These are phyloP conservation scores for Leucosticte australis DNA, from an alignment of 2,113 vertebrate species.

Conservation along the genomic window DNA sequence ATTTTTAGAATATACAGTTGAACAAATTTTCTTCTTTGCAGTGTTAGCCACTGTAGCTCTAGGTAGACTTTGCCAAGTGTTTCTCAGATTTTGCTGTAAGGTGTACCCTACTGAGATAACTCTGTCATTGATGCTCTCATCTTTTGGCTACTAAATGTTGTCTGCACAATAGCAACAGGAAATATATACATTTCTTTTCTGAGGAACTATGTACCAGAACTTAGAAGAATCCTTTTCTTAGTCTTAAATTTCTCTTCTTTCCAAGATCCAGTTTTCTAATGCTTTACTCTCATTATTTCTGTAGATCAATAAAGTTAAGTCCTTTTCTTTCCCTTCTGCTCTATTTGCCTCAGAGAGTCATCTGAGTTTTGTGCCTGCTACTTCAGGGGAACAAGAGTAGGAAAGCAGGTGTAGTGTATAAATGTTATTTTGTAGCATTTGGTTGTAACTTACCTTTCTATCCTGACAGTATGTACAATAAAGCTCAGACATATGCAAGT, in stretches of 20 bases:
- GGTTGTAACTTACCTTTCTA: not conserved
- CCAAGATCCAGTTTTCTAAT: not conserved
- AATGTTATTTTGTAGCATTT: not conserved
- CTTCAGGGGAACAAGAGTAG: not conserved
- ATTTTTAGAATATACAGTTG: not conserved
- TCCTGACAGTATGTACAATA: not conserved
- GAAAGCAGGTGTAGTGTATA: not conserved
- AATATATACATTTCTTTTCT: not conserved
- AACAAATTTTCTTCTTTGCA: not conserved
- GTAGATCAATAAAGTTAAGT: not conserved
- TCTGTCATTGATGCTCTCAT: not conserved
- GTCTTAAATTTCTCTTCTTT: not conserved
- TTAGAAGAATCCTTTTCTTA: not conserved
- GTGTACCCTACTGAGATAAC: not conserved
- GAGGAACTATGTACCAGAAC: not conserved
- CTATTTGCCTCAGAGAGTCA: not conserved
- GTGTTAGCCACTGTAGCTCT: not conserved
- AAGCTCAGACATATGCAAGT: not conserved
- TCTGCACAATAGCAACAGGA: not conserved
- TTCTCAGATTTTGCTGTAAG: not conserved
- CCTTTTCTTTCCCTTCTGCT: not conserved
- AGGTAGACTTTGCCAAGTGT: not conserved
- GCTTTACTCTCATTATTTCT: not conserved
- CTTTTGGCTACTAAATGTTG: not conserved
- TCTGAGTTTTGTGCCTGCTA: not conserved